Evolutionary conservation across 2,113 vertebrate species (phyloP).

Genomic region (Ibidorhyncha struthersii): DNA sequence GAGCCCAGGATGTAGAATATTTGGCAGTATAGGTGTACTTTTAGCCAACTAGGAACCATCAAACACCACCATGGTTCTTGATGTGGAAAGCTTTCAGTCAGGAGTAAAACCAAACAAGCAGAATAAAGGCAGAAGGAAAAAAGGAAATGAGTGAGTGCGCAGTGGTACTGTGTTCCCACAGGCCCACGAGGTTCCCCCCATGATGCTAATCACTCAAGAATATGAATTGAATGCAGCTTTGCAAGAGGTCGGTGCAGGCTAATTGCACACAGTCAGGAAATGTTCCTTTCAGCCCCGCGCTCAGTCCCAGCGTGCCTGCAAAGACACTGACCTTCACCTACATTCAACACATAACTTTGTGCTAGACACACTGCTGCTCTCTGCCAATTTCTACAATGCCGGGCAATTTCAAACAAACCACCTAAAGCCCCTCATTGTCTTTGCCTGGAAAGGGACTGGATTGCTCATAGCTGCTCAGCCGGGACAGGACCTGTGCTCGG

Average conservation of each 20-base stretch:
- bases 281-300: background rate
- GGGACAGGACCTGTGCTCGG: background rate
- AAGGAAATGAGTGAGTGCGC: background rate
- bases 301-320: background rate
- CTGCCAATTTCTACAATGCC: background rate
- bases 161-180: background rate
- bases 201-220: background rate
- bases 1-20: background rate
- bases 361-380: background rate
- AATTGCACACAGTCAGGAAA: background rate
- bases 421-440: background rate
- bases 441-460: background rate
- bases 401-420: background rate
- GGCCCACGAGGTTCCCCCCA: background rate
- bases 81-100: background rate
- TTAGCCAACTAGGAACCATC: background rate
- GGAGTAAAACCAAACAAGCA: background rate
- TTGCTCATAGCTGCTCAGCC: background rate
- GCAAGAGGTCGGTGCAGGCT: rapidly evolving
- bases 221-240: background rate
- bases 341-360: background rate
- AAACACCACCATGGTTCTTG: background rate
- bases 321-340: background rate
- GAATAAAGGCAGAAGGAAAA: background rate
- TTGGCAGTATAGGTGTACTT: background rate